Percentiles rank a stretch among this genome's conserved stretches.
Conservation (phyloP, 1,140 invertebrate species). For the Teleopsis dalmanni region DNA sequence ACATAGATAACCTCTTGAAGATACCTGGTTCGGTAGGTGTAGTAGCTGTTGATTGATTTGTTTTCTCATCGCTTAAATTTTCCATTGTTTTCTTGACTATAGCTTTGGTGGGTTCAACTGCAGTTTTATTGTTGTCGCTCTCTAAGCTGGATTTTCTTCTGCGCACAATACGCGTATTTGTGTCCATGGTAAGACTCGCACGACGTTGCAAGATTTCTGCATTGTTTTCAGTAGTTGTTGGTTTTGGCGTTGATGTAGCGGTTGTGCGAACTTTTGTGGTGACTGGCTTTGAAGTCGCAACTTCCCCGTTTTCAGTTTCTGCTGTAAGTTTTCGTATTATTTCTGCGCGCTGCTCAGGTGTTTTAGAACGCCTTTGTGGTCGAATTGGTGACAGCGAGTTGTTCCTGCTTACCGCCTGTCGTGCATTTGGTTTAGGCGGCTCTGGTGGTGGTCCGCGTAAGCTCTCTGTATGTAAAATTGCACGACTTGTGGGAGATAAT, state of each 20-base stretch:
- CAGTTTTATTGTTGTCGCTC: not conserved
- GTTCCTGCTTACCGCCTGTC: constrained; percentile 16
- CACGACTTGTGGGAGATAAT: constrained; percentile 6
- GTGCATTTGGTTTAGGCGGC: constrained; percentile 15
- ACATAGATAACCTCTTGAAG: not conserved
- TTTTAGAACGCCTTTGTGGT: constrained; percentile 34
- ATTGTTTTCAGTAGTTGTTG: not conserved
- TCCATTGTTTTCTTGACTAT: not conserved
- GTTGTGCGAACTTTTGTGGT: not conserved
- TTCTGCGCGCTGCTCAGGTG: constrained; percentile 25
- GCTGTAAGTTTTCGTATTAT: constrained; percentile 1
- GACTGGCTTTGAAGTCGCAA: constrained; percentile 7
- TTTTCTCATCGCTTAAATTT: not conserved
- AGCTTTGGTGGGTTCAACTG: not conserved
- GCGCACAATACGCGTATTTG: not conserved
- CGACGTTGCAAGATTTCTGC: not conserved
- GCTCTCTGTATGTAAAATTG: not conserved
- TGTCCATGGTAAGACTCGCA: not conserved
- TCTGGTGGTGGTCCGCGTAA: constrained; percentile 10
- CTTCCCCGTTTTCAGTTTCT: not conserved
- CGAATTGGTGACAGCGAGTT: constrained; percentile 27
- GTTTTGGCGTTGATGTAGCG: constrained; percentile 1
- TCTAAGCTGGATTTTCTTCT: constrained; percentile 8
- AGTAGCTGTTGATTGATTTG: not conserved
- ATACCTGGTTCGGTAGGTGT: not conserved